Evolutionary conservation across 2,888 invertebrate genomes (phyloP).

Genomic region (Archips xylosteana): DNA sequence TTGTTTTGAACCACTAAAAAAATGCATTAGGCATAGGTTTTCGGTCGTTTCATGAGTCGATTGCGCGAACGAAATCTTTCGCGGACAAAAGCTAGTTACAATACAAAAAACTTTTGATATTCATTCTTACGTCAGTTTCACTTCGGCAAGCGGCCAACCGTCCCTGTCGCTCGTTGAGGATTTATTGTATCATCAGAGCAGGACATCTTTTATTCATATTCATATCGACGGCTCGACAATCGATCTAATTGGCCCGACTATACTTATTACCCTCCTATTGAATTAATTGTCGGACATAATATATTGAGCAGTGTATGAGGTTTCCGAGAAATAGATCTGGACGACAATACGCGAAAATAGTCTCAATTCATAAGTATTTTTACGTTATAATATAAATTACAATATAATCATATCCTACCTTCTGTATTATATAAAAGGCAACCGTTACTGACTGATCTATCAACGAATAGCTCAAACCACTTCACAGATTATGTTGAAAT

Average conservation of each 20-base stretch:
- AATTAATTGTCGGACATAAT: conserved; percentile 53
- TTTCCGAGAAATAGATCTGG: background rate
- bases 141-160: conserved; percentile 3
- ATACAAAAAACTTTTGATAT: too few species aligned
- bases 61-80: too few species aligned
- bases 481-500: too few species aligned
- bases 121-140: background rate
- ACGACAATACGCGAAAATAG: background rate
- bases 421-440: too few species aligned
- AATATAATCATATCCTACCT: too few species aligned
- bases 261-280: conserved; percentile 37
- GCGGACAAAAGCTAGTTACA: too few species aligned
- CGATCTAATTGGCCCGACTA: conserved; percentile 57
- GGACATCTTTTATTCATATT: conserved; percentile 72
- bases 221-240: conserved; percentile 55
- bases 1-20: too few species aligned
- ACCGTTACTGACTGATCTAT: too few species aligned
- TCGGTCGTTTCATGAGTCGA: too few species aligned
- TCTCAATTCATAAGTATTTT: background rate
- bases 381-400: too few species aligned
- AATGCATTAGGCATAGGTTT: too few species aligned
- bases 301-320: conserved; percentile 22
- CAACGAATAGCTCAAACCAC: too few species aligned
- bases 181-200: conserved; percentile 62
- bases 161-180: conserved; percentile 57